Evolutionary conservation across 2,797 vertebrate genomes (phyloP), one percentile per base, ranked within the genome.

Genomic region (Hapalemur alaotrensis): DNA sequence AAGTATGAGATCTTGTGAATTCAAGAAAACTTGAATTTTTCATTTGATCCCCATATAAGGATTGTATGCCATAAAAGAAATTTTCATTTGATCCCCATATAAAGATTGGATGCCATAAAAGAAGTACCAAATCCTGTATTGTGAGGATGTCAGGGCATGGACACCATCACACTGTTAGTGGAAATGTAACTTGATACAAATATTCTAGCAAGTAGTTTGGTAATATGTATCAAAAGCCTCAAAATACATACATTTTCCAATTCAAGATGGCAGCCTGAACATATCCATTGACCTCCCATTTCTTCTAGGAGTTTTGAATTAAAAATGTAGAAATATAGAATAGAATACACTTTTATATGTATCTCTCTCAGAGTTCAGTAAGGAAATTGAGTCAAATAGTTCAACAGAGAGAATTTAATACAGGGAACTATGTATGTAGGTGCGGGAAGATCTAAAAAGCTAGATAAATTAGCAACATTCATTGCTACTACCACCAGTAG

Each of bases 21-120:
- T 73, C 69, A 91, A 76, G 85, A 86, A 86, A 96, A 80, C 57
- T 23, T 91, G 50, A 70, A 38, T 41, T 61, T 95, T 91, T 92
- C 54, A 30, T 81, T 52, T 46, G n/a, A 38, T 89, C 14, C 28
- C 50, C 38, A 23, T 63, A 30, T 14, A 86, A 92, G 96, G 41
- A 86, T 48, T 76, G 61, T 15, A 67, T 86, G n/a, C 32, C 86
- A 81, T 54, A 94, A 91, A 91, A 50, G 30, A 84, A 94, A 4
- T 61, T 95, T 91, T 92, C 54, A 30, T 81, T 52, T 46, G n/a
- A 38, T 89, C 14, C 28, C 50, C 38, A 23, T 63, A 30, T 14
- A 86, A 92, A 97, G 41, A 86, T 48, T 76, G 61, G 18, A 67
- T 86, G n/a, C 32, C 86, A 81, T 54, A 94, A 91, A 91, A 50